Conservation (phyloP, 2,888 invertebrate genomes). For the Cremastinae sp. region DNA sequence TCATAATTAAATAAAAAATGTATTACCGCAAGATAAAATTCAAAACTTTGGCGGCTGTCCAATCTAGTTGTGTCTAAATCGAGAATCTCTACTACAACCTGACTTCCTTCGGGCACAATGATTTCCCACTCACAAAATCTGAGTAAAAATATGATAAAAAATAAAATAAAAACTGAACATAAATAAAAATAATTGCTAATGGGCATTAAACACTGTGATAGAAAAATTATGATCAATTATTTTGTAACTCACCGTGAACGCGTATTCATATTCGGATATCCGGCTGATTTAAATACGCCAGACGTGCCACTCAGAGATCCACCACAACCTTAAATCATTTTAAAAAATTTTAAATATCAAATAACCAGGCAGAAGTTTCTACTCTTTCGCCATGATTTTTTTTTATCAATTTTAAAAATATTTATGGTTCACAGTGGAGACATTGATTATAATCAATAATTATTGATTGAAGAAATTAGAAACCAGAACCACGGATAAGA, state of each 20-base stretch:
- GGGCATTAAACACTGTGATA: too few species aligned
- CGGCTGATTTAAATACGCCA: slow-evolving; percentile 87
- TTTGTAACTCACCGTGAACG: slow-evolving; percentile 39
- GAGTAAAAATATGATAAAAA: background rate
- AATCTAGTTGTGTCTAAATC: slow-evolving; percentile 82
- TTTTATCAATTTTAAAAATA: too few species aligned
- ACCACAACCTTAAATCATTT: slow-evolving; percentile 84
- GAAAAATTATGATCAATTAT: background rate
- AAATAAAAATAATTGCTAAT: slow-evolving; percentile 15
- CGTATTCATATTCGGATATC: slow-evolving; percentile 83
- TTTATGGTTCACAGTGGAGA: too few species aligned
- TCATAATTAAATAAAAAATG: background rate
- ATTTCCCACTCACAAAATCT: slow-evolving; percentile 87
- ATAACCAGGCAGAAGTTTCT: too few species aligned
- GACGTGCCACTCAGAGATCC: slow-evolving; percentile 83
- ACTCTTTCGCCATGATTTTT: too few species aligned
- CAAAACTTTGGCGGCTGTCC: background rate
- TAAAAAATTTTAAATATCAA: too few species aligned
- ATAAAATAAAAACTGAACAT: slow-evolving; percentile 6
- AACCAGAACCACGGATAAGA: too few species aligned
- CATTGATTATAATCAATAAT: too few species aligned
- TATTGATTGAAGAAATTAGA: too few species aligned
- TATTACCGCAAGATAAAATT: slow-evolving; percentile 52
- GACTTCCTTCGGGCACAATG: slow-evolving; percentile 84
- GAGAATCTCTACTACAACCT: slow-evolving; percentile 84